Percentiles rank a stretch among this genome's conserved stretches.
Evolutionary conservation across 92 coral and sea anemone genomes (phyloP).

Genomic region (Anthopleura xanthogrammica): DNA sequence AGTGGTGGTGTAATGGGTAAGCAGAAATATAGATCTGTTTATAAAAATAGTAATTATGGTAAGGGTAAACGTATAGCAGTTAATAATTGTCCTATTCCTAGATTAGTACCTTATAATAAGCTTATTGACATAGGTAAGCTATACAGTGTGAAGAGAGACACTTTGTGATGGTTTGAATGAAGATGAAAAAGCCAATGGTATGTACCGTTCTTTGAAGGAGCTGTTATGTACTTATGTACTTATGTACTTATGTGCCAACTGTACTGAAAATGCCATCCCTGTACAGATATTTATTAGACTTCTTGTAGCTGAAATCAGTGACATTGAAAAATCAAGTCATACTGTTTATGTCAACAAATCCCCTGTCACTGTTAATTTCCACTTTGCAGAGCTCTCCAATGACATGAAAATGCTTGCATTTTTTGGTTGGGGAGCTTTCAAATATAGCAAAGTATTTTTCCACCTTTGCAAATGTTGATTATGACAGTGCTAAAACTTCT

Average conservation of each 20-base stretch:
- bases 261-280: constrained; percentile 51
- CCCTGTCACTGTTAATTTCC: constrained; percentile 30
- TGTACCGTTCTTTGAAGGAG: constrained; percentile 40
- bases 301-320: constrained; percentile 33
- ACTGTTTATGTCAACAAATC: constrained; percentile 23
- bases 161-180: constrained; percentile 43
- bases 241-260: no score
- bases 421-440: constrained; percentile 45
- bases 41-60: constrained; percentile 17
- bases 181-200: constrained; percentile 46
- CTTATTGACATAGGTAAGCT: no score
- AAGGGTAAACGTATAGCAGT: constrained; percentile 45
- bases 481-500: constrained; percentile 13
- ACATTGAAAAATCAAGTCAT: constrained; percentile 33
- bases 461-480: constrained; percentile 53
- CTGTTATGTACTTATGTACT: no score
- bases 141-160: constrained; percentile 47
- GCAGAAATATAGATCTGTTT: constrained; percentile 12
- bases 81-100: constrained; percentile 30
- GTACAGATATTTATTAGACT: constrained; percentile 36
- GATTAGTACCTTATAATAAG: no score
- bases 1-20: constrained; percentile 8
- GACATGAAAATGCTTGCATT: constrained; percentile 69
- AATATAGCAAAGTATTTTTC: constrained; percentile 57
- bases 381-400: constrained; percentile 47